Evolutionary conservation across 2,113 vertebrate species (phyloP), one percentile per base, ranked within the genome.

Genomic region (Bufo bufo): DNA sequence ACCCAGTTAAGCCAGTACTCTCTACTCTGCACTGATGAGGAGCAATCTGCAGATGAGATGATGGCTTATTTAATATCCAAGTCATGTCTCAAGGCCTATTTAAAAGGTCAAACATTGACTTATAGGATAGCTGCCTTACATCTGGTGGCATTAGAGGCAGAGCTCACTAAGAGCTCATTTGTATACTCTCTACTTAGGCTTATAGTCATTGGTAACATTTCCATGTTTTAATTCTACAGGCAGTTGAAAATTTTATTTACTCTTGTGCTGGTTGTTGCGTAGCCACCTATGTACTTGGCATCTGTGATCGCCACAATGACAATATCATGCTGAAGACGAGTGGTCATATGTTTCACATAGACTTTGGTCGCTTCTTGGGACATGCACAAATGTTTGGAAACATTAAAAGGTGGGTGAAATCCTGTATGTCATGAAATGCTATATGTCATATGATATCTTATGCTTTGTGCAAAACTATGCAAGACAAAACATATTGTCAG

Each of bases 301-400:
- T 99, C 93, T 99, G 98, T 0, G 98, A 99, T 91, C 95, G 98
- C 43, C 98, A 99, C 92, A 99, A 99, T 0, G 98, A 99, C 96
- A 99, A 99, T 93, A 99, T 99, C 94, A 99, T 99, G 98, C 95
- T 99, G 86, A 99, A 98, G 93, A 98, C 97, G 89, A 99, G 97
- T 0, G 98, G 98, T 9, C 98, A 99, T 93, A 99, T 99, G 98
- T 99, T 99, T 92, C 98, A 99, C 93, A 99, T 99, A 14, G 98
- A 99, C 92, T 99, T 99, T 0, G 98, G 98, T 52, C 95, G 98
- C 91, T 99, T 99, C 92, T 95, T 99, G 92, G 98, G 98, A 77
- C 98, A 99, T 0, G 97, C 98, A 0, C 98, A 99, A 94, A 99
- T 99, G 98, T 98, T 99, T 0, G 98, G 98, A 23, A 99, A 97